phyloP scores from a whole-genome alignment of 1,140 invertebrate genomes.

The Cephus cinctus region DNA sequence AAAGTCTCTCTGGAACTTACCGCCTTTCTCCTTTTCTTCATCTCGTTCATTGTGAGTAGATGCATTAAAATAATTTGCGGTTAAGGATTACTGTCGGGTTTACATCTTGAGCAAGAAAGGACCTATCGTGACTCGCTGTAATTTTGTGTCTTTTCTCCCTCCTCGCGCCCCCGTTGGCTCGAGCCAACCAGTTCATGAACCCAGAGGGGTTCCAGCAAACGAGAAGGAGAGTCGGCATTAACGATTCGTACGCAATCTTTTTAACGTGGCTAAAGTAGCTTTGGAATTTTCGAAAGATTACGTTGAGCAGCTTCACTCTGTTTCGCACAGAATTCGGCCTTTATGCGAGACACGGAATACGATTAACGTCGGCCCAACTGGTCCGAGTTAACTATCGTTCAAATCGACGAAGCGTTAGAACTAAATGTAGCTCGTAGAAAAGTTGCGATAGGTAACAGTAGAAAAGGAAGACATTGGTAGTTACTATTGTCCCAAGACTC shows the following conservation, averaged over 20 bases:
- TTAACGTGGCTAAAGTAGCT: too few relatives aligned
- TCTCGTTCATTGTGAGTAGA: neutral
- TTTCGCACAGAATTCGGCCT: too few relatives aligned
- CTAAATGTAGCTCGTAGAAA: too few relatives aligned
- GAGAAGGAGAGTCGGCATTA: too few relatives aligned
- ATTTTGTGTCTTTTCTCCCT: constrained; percentile 3
- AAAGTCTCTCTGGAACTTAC: neutral
- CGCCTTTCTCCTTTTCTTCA: neutral
- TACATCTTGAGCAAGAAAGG: neutral
- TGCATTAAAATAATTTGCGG: constrained; percentile 18
- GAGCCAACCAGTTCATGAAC: constrained; percentile 11
- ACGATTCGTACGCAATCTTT: too few relatives aligned
- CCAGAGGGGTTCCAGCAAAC: too few relatives aligned
- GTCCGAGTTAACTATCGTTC: too few relatives aligned
- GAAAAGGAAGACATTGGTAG: constrained; percentile 10
- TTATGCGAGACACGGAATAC: too few relatives aligned
- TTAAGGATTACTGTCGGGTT: neutral
- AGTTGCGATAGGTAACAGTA: constrained; percentile 5
- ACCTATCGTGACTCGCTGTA: constrained; percentile 8
- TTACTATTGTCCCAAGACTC: constrained; percentile 24
- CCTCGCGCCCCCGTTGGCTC: neutral
- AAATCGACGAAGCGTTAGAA: too few relatives aligned
- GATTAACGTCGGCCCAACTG: too few relatives aligned
- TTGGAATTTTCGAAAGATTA: too few relatives aligned
- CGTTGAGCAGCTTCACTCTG: too few relatives aligned